These are phyloP conservation scores for Syngnathus floridae DNA, from an alignment of 2,113 vertebrate genomes.

Conservation along the genomic window DNA sequence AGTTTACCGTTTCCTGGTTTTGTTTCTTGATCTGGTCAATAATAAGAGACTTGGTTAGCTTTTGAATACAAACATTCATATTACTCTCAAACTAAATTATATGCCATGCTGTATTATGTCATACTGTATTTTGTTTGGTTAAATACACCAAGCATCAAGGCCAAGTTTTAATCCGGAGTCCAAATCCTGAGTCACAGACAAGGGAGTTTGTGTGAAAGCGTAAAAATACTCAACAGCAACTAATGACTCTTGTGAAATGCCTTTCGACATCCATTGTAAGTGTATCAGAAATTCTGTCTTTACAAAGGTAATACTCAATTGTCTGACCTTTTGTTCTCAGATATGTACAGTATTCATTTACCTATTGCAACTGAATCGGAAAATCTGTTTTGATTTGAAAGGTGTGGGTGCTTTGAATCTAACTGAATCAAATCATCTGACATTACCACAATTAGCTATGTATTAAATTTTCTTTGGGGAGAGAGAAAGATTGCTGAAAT, in stretches of 20 bases:
- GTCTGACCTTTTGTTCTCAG: neutral
- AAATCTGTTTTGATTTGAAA: too few species aligned
- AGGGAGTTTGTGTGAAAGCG: neutral
- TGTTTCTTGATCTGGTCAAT: constrained; percentile 26
- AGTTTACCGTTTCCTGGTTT: constrained; percentile 45
- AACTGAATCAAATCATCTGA: too few species aligned
- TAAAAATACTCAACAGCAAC: neutral
- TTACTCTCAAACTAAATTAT: neutral
- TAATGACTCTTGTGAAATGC: neutral
- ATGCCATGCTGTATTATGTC: neutral
- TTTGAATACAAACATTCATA: constrained; percentile 6
- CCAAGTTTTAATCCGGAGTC: neutral
- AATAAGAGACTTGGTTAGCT: constrained; percentile 9
- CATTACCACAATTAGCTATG: too few species aligned
- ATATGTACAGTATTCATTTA: neutral
- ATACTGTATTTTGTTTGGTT: neutral
- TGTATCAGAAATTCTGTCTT: neutral
- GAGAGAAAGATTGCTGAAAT: too few species aligned
- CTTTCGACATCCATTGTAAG: neutral
- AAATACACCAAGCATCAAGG: neutral
- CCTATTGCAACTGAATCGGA: neutral
- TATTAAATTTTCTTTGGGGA: too few species aligned
- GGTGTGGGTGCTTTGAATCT: too few species aligned
- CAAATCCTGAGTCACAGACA: neutral
- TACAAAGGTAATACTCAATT: neutral